Conservation (phyloP, 2,113 vertebrate species). For the Salvelinus fontinalis region DNA sequence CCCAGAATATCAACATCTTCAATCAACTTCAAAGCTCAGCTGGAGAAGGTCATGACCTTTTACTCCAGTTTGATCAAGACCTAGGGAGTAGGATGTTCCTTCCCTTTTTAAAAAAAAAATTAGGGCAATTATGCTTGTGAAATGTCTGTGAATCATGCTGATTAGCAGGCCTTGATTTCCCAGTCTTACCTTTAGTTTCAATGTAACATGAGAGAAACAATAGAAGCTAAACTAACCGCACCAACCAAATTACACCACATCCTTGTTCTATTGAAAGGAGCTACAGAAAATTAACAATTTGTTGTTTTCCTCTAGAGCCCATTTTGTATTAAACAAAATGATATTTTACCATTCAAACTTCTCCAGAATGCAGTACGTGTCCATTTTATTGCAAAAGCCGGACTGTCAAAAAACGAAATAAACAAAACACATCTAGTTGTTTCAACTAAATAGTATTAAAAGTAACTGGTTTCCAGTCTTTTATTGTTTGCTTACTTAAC, state of each 20-base stretch:
- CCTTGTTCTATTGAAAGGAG: neutral
- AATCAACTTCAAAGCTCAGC: slow-evolving; percentile 58
- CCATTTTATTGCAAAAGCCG: too few relatives aligned
- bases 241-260: neutral
- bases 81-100: slow-evolving; percentile 18
- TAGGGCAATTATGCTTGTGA: slow-evolving; percentile 40
- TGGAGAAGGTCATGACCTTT: slow-evolving; percentile 41
- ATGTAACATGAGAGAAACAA: neutral
- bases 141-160: slow-evolving; percentile 22
- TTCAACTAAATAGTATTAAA: too few relatives aligned
- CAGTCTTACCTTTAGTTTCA: slow-evolving; percentile 2
- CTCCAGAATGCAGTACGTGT: neutral
- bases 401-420: too few relatives aligned
- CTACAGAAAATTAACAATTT: neutral
- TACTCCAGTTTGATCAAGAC: slow-evolving; percentile 37
- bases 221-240: neutral
- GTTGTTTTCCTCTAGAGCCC: neutral
- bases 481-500: too few relatives aligned
- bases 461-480: too few relatives aligned
- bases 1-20: slow-evolving; percentile 47
- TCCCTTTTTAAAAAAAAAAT: slow-evolving; percentile 19
- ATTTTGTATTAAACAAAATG: neutral
- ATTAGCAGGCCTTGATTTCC: slow-evolving; percentile 58
- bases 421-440: too few relatives aligned
- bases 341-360: neutral